phyloP scores from a whole-genome alignment of 2,797 vertebrate species.

The Brachymystax lenok region DNA sequence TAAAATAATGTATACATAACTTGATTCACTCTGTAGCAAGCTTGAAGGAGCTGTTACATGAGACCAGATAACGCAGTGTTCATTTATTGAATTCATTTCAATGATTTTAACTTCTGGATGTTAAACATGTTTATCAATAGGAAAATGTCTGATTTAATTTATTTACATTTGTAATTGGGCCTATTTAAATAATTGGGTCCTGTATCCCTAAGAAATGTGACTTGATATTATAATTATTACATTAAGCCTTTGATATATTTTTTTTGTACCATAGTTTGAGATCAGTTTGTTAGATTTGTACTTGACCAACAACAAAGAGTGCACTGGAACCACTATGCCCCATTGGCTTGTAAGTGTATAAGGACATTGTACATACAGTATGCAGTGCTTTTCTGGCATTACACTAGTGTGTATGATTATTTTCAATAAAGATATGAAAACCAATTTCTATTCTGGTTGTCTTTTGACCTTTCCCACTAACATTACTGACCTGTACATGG shows the following conservation, averaged over 20 bases:
- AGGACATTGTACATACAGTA: conserved; percentile 1
- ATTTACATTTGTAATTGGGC: conserved; percentile 21
- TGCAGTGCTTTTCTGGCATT: background rate
- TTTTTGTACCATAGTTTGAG: conserved; percentile 16
- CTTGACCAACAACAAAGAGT: conserved; percentile 54
- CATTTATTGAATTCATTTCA: conserved; percentile 16
- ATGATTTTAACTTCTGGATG: conserved; percentile 19
- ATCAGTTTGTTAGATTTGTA: conserved; percentile 22
- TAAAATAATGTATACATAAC: background rate
- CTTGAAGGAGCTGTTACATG: background rate
- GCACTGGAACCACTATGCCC: conserved; percentile 36
- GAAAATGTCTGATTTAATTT: background rate
- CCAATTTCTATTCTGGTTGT: no score
- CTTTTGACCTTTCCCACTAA: background rate
- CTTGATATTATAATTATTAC: conserved; percentile 2
- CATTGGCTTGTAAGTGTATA: conserved; percentile 15
- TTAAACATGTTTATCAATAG: conserved; percentile 38
- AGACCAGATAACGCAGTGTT: background rate
- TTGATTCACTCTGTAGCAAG: conserved; percentile 1
- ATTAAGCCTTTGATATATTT: conserved; percentile 10
- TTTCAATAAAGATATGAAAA: conserved; percentile 8
- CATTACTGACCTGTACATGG: background rate
- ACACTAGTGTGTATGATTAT: background rate
- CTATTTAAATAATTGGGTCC: background rate
- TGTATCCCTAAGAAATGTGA: conserved; percentile 29